These are phyloP conservation scores for Epizoanthus stellaris DNA, from an alignment of 92 coral and sea anemone genomes.

Conservation along the genomic window DNA sequence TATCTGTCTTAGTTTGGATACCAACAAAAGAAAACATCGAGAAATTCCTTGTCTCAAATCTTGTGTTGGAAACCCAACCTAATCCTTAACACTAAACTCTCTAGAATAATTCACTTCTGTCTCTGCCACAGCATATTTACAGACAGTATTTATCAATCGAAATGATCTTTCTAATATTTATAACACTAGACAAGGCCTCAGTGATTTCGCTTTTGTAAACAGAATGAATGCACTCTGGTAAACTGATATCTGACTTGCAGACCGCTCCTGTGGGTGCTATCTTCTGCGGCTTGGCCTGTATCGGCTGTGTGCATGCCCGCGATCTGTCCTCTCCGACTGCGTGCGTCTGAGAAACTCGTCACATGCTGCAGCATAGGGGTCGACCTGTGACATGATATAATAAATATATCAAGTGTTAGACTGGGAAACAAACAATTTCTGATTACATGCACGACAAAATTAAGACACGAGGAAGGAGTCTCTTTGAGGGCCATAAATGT, in stretches of 20 bases:
- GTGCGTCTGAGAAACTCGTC: constrained; percentile 91
- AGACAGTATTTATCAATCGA: background rate
- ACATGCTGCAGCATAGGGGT: constrained; percentile 93
- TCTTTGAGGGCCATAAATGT: no score
- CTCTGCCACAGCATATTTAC: constrained; percentile 2
- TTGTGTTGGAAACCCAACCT: background rate
- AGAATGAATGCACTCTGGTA: background rate
- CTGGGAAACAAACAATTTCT: background rate
- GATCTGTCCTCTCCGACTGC: constrained; percentile 74
- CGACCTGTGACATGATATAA: constrained; percentile 62
- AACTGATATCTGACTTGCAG: background rate
- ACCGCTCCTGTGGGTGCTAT: background rate
- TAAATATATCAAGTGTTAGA: background rate
- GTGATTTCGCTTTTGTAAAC: background rate
- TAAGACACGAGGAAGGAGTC: background rate
- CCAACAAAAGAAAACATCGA: background rate
- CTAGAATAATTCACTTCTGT: background rate
- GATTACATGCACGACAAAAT: no score
- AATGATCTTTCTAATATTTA: background rate
- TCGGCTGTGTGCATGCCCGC: constrained; percentile 69
- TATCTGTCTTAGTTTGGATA: no score
- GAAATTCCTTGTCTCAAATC: background rate
- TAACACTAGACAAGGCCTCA: background rate
- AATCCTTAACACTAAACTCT: background rate
- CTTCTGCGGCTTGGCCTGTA: constrained; percentile 51